Percentiles rank a stretch among this genome's conserved stretches.
These are phyloP conservation scores for Criorhina ranunculi DNA, from an alignment of 2,888 invertebrate species.

Conservation along the genomic window DNA sequence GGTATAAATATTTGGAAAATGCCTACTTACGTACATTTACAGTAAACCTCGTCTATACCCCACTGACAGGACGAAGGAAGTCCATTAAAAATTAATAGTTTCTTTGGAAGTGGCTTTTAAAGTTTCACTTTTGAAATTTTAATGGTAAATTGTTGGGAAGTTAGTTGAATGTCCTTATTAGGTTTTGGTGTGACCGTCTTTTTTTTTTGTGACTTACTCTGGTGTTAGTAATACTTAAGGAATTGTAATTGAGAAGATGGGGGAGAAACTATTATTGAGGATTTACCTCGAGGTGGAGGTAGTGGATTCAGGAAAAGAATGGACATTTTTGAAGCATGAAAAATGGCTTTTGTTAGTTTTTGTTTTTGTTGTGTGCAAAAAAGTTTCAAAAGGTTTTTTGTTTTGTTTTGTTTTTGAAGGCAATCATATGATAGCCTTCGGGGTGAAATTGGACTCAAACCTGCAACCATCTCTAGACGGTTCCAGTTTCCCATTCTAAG, in stretches of 20 bases:
- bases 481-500: no score
- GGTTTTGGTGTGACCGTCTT: constrained; percentile 34
- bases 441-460: no score
- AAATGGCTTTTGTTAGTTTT: no score
- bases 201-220: constrained; percentile 5
- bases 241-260: not conserved
- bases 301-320: no score
- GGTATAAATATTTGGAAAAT: constrained; percentile 58
- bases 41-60: not conserved
- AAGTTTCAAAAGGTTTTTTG: no score
- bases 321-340: no score
- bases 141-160: constrained; percentile 51
- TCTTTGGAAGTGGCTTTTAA: constrained; percentile 62
- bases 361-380: no score
- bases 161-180: constrained; percentile 57
- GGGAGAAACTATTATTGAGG: no score
- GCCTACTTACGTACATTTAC: constrained; percentile 18
- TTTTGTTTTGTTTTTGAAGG: no score
- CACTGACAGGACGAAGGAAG: constrained; percentile 39
- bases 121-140: constrained; percentile 65
- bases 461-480: no score
- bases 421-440: no score
- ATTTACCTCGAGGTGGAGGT: no score
- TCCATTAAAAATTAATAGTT: constrained; percentile 65
- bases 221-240: constrained; percentile 8